Percentiles rank a stretch among this genome's conserved stretches.
These are phyloP conservation scores for Trachemys scripta DNA, from an alignment of 2,113 vertebrate genomes.

Conservation along the genomic window DNA sequence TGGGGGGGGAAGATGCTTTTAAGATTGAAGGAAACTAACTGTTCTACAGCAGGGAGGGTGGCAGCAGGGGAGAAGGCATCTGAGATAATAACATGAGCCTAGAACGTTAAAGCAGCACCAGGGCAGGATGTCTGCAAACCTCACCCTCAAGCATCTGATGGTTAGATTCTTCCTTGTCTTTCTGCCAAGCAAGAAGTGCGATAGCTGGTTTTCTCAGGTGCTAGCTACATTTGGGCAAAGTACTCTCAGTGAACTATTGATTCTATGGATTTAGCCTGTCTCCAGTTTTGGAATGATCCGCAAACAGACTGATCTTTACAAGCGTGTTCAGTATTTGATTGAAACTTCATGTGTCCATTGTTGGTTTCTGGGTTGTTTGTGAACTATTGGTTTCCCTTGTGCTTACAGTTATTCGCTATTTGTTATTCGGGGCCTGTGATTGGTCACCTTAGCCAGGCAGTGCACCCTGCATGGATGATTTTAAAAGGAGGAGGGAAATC, in stretches of 20 bases:
- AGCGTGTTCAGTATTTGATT: accelerated
- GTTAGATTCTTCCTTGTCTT: neutral
- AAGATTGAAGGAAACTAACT: neutral
- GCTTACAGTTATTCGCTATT: neutral
- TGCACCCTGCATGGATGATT: neutral
- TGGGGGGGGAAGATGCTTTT: neutral
- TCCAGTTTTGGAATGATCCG: neutral
- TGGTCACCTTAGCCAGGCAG: accelerated
- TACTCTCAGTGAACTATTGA: neutral
- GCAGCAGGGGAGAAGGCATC: neutral
- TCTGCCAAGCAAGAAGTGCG: neutral
- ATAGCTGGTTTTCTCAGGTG: neutral
- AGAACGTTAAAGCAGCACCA: neutral
- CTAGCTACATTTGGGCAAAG: neutral
- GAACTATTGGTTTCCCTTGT: neutral
- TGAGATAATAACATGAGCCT: neutral
- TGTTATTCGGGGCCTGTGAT: neutral
- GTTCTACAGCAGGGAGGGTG: neutral
- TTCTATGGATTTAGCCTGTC: accelerated
- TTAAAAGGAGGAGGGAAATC: neutral
- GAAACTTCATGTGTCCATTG: neutral
- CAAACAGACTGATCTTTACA: neutral
- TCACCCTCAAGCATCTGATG: neutral
- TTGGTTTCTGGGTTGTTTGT: neutral
- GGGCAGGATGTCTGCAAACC: neutral